Evolutionary conservation across 2,113 vertebrate genomes (phyloP), one percentile per base, ranked within the genome.

Genomic region (Brienomyrus brachyistius): DNA sequence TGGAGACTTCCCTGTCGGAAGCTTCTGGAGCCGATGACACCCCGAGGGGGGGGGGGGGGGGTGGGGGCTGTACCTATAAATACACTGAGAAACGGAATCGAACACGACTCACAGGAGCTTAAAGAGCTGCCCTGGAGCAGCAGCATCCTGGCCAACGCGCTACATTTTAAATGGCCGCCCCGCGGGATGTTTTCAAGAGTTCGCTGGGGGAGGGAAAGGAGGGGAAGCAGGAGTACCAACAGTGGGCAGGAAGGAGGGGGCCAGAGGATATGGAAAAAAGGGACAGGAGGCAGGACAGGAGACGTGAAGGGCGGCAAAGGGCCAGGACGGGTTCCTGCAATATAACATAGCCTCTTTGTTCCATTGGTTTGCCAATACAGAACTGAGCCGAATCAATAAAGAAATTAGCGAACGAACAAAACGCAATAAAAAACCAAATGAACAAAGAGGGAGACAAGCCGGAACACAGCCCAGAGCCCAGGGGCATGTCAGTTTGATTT

Each of bases 401-500:
- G 40, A 43, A 88, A 62, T 88, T 43, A 88, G 87, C 7, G 50
- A 62, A 66, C 40, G 54, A 62, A 66, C 35, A 47, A 88, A 88
- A 59, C 11, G 5, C n/a, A 59, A 88, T 62, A 47, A 66, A 62
- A 62, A 56, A 88, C 5, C 48, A 56, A 87, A 87, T 27, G 85
- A 87, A 51, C 15, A 54, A 54, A 62, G 87, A 88, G 27, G 27
- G 51, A 54, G 51, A 87, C 85, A 54, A 54, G 45, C 27, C 51
- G 13, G 31, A 86, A 48, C n/a, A 51, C n/a, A 27, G 48, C 50
- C 48, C 5, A 2, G 8, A 4, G 85, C 85, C 52, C n/a, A 5
- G 27, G 85, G 85, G 45, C 51, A 52, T 17, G 35, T 54, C 51
- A 13, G 85, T 52, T 54, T 87, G 23, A 31, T 83, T 90, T 90